Evolutionary conservation across 2,888 invertebrate species (phyloP), one percentile per base, ranked within the genome.

Genomic region (Drosophila imparisetae): DNA sequence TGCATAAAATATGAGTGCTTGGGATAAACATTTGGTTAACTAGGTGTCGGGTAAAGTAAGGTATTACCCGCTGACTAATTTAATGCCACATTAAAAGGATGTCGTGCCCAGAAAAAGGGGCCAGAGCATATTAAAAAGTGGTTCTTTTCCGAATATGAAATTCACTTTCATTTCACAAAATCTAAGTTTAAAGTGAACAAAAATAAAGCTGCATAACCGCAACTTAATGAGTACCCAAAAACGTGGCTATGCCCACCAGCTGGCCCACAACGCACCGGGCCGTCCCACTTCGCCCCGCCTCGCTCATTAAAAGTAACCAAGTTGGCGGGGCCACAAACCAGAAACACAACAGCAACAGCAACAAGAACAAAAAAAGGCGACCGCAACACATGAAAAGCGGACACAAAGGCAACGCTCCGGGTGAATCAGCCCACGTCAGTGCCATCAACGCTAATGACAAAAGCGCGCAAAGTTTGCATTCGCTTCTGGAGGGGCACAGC

Each of bases 381-480:
- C 86, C 85, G 63, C 84, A 87, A 84, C 85, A 89, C 87, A 89
- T 89, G 85, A 87, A 86, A 80, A 74, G 74, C 79, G 76, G 68
- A 71, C 89, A 86, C 84, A 88, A 89, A 80, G 80, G 73, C 87
- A 79, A 50, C 40, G 72, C 68, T 75, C 62, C 59, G 62, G 76
- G 57, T 67, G 45, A 64, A 53, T 57, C 66, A 53, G 69, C 66
- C 59, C 77, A 81, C 77, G 75, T 72, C 73, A 69, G 66, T 68
- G 76, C 81, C 86, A 87, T 90, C 86, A 89, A 86, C 86, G 83
- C 81, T 89, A 89, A 90, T 89, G 90, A 86, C 85, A 87, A 83
- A 83, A 89, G 87, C 78, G 88, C 89, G 82, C 85, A 81, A 89
- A 86, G 89, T 86, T 86, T 86, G 86, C 82, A 89, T 86, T 84